These are phyloP conservation scores for Coracopsis vasa DNA, from an alignment of 2,113 vertebrate genomes.

Conservation along the genomic window DNA sequence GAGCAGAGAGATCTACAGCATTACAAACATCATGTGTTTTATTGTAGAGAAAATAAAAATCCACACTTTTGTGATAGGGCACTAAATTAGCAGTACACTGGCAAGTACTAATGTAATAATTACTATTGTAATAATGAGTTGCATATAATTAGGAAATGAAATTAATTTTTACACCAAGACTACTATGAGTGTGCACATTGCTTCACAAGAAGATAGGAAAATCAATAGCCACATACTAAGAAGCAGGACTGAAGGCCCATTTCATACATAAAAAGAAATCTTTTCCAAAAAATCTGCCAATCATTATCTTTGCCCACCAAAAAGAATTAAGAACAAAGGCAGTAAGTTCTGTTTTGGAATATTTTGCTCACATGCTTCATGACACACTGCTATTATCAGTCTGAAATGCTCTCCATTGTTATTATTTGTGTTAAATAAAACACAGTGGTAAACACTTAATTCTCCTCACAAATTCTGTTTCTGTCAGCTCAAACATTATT, in stretches of 20 bases:
- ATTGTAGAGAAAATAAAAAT: background rate
- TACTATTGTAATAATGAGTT: background rate
- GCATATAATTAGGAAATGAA: background rate
- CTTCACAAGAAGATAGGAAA: background rate
- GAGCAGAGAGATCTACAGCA: background rate
- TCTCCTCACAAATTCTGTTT: background rate
- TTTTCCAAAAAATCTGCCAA: background rate
- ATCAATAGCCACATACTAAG: background rate
- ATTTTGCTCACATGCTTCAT: background rate
- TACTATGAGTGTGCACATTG: background rate
- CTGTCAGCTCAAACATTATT: background rate
- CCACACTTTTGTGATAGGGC: background rate
- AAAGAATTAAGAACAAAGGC: background rate
- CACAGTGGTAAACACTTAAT: background rate
- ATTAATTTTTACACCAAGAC: background rate
- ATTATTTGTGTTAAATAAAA: slow-evolving; percentile 17
- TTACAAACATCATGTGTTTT: background rate
- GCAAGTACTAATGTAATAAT: background rate
- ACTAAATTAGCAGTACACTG: background rate
- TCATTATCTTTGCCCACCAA: background rate
- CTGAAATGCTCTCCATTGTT: background rate
- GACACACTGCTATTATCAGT: background rate
- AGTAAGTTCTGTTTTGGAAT: background rate
- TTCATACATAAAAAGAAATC: background rate
- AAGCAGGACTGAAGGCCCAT: background rate